Percentiles rank a stretch among this genome's conserved stretches.
phyloP scores from a whole-genome alignment of 2,797 vertebrate species.

The Platyrinchus mystaceus region DNA sequence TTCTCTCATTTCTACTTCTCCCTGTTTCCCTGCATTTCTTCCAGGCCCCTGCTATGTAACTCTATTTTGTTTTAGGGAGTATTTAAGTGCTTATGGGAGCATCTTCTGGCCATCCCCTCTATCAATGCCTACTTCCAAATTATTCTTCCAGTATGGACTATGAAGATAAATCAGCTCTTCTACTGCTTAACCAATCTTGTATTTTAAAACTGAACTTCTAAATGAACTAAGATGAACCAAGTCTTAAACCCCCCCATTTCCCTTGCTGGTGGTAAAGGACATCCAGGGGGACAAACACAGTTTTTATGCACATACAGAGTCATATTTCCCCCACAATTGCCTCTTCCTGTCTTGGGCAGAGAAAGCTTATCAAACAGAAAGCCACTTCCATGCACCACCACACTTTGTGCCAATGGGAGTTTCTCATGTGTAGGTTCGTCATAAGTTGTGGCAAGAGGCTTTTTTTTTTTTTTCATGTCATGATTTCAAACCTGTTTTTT shows the following conservation, averaged over 20 bases:
- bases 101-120: background rate
- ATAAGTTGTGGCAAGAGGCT: background rate
- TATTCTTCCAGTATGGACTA: background rate
- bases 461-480: background rate
- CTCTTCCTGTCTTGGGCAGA: background rate
- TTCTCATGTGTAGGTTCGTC: background rate
- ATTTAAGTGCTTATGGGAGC: background rate
- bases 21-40: background rate
- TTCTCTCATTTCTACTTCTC: background rate
- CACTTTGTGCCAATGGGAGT: background rate
- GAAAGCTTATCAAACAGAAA: background rate
- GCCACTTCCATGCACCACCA: background rate
- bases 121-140: background rate
- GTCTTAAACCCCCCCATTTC: background rate
- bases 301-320: background rate
- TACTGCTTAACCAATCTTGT: rapidly evolving
- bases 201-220: background rate
- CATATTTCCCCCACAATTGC: background rate
- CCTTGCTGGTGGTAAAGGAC: background rate
- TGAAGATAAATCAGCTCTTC: background rate
- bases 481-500: background rate
- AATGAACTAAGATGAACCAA: background rate
- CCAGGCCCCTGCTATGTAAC: rapidly evolving
- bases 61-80: background rate
- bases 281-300: background rate